Percentiles rank a stretch among this genome's conserved stretches.
Evolutionary conservation across 1,140 invertebrate genomes (phyloP).

Genomic region (Bradysia coprophila): DNA sequence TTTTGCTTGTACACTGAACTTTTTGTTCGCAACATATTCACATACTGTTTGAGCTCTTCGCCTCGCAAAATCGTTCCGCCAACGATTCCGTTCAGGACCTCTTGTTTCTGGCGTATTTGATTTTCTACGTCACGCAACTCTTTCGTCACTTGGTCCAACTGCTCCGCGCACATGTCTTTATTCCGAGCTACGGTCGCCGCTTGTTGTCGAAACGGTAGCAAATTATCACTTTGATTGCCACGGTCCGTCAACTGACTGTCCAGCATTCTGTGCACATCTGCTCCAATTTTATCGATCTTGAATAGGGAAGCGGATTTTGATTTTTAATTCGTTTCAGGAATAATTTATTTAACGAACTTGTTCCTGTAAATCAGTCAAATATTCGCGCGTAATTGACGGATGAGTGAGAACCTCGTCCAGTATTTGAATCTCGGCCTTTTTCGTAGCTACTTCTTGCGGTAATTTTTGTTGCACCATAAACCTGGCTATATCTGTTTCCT

Average conservation of each 20-base stretch:
- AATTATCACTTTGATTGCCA: conserved; percentile 41
- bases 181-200: conserved; percentile 59
- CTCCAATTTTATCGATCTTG: conserved; percentile 37
- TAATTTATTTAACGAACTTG: conserved; percentile 27
- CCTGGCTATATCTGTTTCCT: conserved; percentile 37
- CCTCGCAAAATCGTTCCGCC: conserved; percentile 39
- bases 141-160: conserved; percentile 40
- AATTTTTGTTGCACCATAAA: conserved; percentile 64
- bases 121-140: conserved; percentile 36
- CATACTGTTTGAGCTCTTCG: conserved; percentile 70
- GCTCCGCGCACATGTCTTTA: conserved; percentile 51
- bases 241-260: conserved; percentile 28
- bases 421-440: conserved; percentile 45
- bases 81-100: conserved; percentile 13
- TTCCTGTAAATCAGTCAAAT: conserved; percentile 40
- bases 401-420: conserved; percentile 45
- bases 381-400: conserved; percentile 43
- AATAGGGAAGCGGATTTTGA: conserved; percentile 1
- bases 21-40: conserved; percentile 55
- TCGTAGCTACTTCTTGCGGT: conserved; percentile 43
- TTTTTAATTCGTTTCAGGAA: neutral
- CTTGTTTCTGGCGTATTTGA: conserved; percentile 29
- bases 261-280: conserved; percentile 37
- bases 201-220: conserved; percentile 68
- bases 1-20: conserved; percentile 65